Base-by-base conservation (phyloP, 2,113 vertebrate genomes). In the Protomyctophum bolini region DNA sequence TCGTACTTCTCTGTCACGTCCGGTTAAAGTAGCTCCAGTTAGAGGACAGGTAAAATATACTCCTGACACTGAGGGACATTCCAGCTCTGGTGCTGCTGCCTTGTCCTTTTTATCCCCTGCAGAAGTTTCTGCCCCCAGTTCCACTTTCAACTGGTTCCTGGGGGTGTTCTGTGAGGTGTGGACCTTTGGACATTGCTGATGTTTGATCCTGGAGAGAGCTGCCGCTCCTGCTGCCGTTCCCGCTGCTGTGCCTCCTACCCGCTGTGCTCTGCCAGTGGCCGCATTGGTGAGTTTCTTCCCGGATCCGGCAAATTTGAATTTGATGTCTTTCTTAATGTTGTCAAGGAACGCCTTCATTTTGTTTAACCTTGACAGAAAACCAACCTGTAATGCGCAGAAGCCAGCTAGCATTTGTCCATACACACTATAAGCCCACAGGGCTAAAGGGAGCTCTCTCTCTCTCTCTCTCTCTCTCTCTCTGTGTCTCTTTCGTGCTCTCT, bases 331-430 rank as follows among this genome's bases (percentile, higher is more conserved):
- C 75, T 98, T 98, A 59, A 98, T 68, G 52, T 95, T 95, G 2
- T 96, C 94, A 54, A 98, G 95, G 76, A 98, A 94, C 78, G 98
- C 98, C 91, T 97, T 97, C 97, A 98, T 98, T 50, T 87, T 76
- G 58, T 45, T 54, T 0, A 4, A 8, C 12, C 54, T 56, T 0
- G 10, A 12, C 2, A 15, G 63, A 51, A 6, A 21, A 58, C 33
- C 5, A 41, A 41, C 33, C 33, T 6, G 3, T 2, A 41, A 41
- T 41, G 33, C 33, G 5, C 33, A 41, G 33, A 41, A 21, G 21
- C 21, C 21, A 21, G 21, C 21, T 21, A 21, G 21, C 21, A 21
- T 21, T 21, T 1, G 21, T 21, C 21, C 21, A 21, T 21, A 21
- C 21, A 21, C 21, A 2, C 21, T 21, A 21, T 21, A 21, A 21